phyloP scores from a whole-genome alignment of 2,113 vertebrate species.

The Diadophis punctatus region DNA sequence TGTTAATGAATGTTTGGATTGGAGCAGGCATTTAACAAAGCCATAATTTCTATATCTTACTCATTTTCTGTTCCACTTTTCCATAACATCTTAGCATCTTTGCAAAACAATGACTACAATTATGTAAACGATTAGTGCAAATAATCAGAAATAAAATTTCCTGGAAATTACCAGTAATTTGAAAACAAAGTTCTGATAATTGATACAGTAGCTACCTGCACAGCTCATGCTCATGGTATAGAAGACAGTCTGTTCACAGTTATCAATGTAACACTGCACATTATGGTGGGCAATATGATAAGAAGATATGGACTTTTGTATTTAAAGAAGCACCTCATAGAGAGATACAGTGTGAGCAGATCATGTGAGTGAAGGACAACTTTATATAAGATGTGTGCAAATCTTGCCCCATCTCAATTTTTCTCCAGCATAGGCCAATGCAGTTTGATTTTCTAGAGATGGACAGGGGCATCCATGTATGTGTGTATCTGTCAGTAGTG shows the following conservation, averaged over 20 bases:
- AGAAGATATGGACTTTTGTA: neutral
- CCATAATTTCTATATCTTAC: neutral
- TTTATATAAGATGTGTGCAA: neutral
- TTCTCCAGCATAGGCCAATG: neutral
- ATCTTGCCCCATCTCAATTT: neutral
- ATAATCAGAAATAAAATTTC: neutral
- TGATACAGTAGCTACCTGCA: neutral
- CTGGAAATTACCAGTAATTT: neutral
- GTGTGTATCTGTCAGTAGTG: too few species aligned
- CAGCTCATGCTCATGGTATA: too few species aligned
- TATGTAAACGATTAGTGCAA: neutral
- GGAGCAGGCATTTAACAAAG: neutral
- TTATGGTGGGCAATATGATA: neutral
- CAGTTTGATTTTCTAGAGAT: too few species aligned
- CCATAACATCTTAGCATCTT: neutral
- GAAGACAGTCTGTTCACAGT: neutral
- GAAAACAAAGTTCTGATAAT: too few species aligned
- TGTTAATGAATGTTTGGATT: neutral
- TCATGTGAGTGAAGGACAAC: neutral
- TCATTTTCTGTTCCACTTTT: neutral
- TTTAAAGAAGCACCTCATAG: neutral
- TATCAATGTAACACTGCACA: neutral
- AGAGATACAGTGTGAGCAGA: neutral
- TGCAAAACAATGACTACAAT: neutral
- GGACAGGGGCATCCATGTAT: too few species aligned